Evolutionary conservation across 2,797 vertebrate species (phyloP).

Genomic region (Macropodus opercularis): DNA sequence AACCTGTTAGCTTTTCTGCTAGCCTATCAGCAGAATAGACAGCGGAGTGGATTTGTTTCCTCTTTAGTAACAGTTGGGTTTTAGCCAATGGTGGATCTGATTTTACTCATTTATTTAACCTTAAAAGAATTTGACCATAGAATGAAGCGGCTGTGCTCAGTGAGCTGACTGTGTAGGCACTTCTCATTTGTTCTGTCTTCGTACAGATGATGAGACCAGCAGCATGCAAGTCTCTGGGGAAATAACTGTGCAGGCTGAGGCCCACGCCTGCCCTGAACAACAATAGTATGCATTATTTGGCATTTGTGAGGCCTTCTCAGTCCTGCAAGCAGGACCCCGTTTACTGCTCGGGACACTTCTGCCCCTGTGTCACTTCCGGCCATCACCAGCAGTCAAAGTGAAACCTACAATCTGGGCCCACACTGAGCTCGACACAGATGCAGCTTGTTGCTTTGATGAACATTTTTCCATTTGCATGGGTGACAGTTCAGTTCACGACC

Average conservation of each 20-base stretch:
- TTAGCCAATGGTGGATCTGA: slow-evolving; percentile 3
- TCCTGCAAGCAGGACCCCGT: slow-evolving; percentile 78
- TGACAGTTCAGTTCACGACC: slow-evolving; percentile 21
- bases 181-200: slow-evolving; percentile 53
- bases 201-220: slow-evolving; percentile 54
- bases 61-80: slow-evolving; percentile 14
- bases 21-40: slow-evolving; percentile 18
- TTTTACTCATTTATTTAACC: slow-evolving; percentile 34
- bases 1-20: slow-evolving; percentile 47
- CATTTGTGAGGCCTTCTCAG: slow-evolving; percentile 78
- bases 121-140: slow-evolving; percentile 16
- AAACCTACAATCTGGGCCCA: slow-evolving; percentile 24
- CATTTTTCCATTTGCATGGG: slow-evolving; percentile 13
- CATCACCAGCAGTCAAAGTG: slow-evolving; percentile 49
- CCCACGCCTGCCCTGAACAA: slow-evolving; percentile 74
- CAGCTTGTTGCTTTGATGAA: background rate
- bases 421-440: slow-evolving; percentile 8
- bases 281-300: slow-evolving; percentile 84
- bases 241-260: slow-evolving; percentile 75
- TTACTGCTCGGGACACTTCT: slow-evolving; percentile 69
- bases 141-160: slow-evolving; percentile 25
- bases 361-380: slow-evolving; percentile 71
- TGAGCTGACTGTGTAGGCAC: slow-evolving; percentile 36
- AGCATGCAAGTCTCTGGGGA: slow-evolving; percentile 64
- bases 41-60: slow-evolving; percentile 1